Conservation (phyloP, 2,888 invertebrate species). For the Heliconius erato region DNA sequence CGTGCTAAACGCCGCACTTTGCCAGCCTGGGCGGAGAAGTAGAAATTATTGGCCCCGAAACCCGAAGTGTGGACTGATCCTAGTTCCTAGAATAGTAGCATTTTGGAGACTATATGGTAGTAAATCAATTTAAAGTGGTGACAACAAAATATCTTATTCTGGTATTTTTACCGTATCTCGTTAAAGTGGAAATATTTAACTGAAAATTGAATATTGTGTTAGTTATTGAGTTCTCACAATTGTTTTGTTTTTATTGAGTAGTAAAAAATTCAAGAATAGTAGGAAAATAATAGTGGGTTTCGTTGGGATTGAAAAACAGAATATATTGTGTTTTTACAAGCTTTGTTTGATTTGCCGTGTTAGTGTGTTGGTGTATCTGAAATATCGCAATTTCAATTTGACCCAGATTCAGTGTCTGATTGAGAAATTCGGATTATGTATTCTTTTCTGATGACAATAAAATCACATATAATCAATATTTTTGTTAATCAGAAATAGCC, state of each 20-base stretch:
- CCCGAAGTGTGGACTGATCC: too few species aligned
- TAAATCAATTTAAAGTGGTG: not conserved
- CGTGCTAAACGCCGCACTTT: too few species aligned
- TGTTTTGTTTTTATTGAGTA: not conserved
- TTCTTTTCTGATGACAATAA: too few species aligned
- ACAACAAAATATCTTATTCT: not conserved
- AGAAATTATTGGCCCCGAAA: too few species aligned
- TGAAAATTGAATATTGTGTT: not conserved
- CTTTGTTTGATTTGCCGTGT: not conserved
- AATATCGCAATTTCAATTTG: too few species aligned
- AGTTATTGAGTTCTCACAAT: not conserved
- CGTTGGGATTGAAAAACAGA: not conserved
- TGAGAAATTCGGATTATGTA: too few species aligned
- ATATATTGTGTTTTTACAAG: not conserved
- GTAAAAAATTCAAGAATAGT: not conserved
- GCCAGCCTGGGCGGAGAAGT: too few species aligned
- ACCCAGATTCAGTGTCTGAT: too few species aligned
- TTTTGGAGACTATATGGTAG: not conserved
- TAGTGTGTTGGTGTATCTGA: too few species aligned
- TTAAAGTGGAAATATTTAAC: conserved; percentile 10
- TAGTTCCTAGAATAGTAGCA: too few species aligned
- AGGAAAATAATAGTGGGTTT: not conserved
- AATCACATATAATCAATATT: too few species aligned
- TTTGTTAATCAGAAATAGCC: too few species aligned
- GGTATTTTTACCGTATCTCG: not conserved